A percentile compares a stretch with the other conserved stretches of the same genome.
phyloP scores from a whole-genome alignment of 2,888 invertebrate species.

The Neocrepidodera transversa region DNA sequence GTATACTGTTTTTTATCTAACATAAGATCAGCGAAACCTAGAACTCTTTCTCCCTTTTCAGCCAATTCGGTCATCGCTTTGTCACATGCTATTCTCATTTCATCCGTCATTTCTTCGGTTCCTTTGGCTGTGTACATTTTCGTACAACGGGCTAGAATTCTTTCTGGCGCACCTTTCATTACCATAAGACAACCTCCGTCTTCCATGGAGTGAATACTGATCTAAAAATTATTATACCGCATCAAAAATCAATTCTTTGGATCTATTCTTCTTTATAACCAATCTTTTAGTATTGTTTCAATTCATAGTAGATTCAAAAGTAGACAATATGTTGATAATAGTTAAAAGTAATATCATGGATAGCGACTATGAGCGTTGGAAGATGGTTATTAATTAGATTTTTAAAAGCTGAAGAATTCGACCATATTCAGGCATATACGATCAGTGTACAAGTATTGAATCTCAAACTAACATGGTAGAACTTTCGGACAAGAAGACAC shows the following conservation, averaged over 20 bases:
- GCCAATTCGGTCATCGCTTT: constrained; percentile 81
- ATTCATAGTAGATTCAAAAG: no score
- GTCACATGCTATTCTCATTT: constrained; percentile 67
- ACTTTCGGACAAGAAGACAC: no score
- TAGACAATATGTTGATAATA: no score
- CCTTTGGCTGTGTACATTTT: constrained; percentile 67
- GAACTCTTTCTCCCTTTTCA: constrained; percentile 78
- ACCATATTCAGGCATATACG: no score
- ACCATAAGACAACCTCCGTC: constrained; percentile 66
- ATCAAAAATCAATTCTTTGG: no score
- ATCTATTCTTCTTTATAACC: no score
- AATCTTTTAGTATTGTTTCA: no score
- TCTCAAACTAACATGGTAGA: no score
- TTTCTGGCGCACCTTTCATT: constrained; percentile 80
- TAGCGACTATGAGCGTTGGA: no score
- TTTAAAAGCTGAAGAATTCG: background rate
- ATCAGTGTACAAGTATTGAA: no score
- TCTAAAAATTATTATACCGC: no score
- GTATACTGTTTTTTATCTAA: constrained; percentile 64
- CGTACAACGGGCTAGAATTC: constrained; percentile 72
- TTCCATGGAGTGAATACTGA: constrained; percentile 70
- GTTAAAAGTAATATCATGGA: no score
- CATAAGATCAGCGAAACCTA: constrained; percentile 73
- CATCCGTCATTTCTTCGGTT: constrained; percentile 63
- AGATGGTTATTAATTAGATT: background rate